These are phyloP conservation scores for Halichondria panicea DNA, from an alignment of 37 sponge, comb jelly and placozoan genomes.

Conservation along the genomic window DNA sequence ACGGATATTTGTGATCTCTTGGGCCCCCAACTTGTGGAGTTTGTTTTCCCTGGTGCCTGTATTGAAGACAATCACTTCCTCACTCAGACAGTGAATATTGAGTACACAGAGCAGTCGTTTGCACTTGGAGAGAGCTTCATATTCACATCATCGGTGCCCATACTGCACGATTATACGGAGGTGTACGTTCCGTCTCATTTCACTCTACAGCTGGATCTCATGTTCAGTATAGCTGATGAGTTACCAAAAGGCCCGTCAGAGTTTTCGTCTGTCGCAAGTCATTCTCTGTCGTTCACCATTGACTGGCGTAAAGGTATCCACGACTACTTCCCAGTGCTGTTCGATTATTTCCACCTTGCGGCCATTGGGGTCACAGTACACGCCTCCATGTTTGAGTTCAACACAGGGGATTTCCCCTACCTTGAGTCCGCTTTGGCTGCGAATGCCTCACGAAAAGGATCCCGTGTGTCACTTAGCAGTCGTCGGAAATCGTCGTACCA, in stretches of 20 bases:
- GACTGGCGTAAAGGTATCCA: conserved; percentile 69
- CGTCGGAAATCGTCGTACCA: conserved; percentile 17
- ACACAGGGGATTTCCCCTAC: conserved; percentile 21
- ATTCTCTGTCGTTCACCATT: conserved; percentile 33
- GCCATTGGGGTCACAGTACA: conserved; percentile 81
- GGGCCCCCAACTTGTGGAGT: conserved; percentile 37
- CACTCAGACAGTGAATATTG: conserved; percentile 67
- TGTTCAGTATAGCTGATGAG: conserved; percentile 43
- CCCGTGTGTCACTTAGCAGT: neutral
- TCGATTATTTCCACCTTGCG: conserved; percentile 78
- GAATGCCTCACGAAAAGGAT: neutral
- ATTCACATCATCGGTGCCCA: conserved; percentile 41
- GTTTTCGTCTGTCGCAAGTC: conserved; percentile 40
- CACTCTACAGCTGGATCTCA: conserved; percentile 50
- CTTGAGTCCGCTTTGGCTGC: neutral
- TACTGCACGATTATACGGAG: conserved; percentile 53
- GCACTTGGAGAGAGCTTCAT: conserved; percentile 61
- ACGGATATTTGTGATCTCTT: conserved; percentile 38
- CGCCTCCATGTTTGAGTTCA: conserved; percentile 57
- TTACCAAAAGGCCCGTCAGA: conserved; percentile 34
- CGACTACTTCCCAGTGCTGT: conserved; percentile 64
- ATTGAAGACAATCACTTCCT: conserved; percentile 37
- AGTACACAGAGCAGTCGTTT: conserved; percentile 70
- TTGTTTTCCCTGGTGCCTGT: conserved; percentile 65
- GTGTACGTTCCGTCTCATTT: conserved; percentile 34